Evolutionary conservation across 2,113 vertebrate genomes (phyloP), one percentile per base, ranked within the genome.

Genomic region (Rhinoderma darwinii): DNA sequence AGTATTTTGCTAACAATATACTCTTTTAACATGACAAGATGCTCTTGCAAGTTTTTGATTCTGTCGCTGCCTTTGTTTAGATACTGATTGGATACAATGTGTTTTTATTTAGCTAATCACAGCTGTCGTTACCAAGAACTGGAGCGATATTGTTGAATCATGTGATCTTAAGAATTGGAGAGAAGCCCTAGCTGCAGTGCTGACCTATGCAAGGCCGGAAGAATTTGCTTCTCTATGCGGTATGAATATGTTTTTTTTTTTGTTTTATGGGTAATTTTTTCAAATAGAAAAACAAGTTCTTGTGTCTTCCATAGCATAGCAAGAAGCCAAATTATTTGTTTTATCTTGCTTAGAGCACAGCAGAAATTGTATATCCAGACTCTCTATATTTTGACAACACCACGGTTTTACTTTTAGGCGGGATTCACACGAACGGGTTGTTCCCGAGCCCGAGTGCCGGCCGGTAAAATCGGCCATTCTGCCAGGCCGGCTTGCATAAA

Each of bases 121-220:
- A 85, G 98, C 98, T 1, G 98, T 99, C 82, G 97, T 99, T 87
- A 97, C 93, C 72, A 97, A 96, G 90, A 97, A 99, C 91, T 99
- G 97, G 98, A 93, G 92, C 12, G 97, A 99, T 77, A 95, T 99
- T 88, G 94, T 99, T 76, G 93, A 96, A 90, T 98, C 97, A 0
- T 99, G 98, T 86, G 96, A 98, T 35, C 94, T 99, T 90, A 95
- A 96, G 82, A 99, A 96, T 87, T 99, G 98, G 98, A 97, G 94
- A 90, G 98, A 99, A 81, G 97, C 98, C 5, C 91, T 99, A 90
- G 97, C 97, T 89, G 98, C 98, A 5, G 95, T 99, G 73, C 94
- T 99, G 92, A 99, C 98, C 88, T 99, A 99, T 0, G 96, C 97
- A 41, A 94, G 93, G 86, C 94, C 96, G 1, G 96, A 97, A n/a